phyloP scores from a whole-genome alignment of 2,797 vertebrate genomes.

The Diplodus sargus region DNA sequence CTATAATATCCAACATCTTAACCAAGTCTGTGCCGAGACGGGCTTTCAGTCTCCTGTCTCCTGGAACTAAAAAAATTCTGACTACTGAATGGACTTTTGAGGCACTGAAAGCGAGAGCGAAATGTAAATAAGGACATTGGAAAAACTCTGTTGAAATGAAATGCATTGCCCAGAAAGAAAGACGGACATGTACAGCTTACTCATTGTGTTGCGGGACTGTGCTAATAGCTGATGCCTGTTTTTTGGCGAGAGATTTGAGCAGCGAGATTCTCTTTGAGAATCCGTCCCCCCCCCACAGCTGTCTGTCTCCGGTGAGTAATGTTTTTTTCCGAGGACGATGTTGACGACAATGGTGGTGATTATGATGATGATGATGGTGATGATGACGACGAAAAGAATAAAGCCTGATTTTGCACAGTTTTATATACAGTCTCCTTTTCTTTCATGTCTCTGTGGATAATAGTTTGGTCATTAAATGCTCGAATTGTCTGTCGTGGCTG shows the following conservation, averaged over 20 bases:
- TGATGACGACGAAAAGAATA: slow-evolving; percentile 76
- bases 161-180: slow-evolving; percentile 60
- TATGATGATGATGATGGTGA: slow-evolving; percentile 58
- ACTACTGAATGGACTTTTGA: slow-evolving; percentile 57
- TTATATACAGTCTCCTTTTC: slow-evolving; percentile 72
- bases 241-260: slow-evolving; percentile 58
- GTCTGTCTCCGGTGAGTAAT: slow-evolving; percentile 64
- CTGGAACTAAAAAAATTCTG: slow-evolving; percentile 43
- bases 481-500: slow-evolving; percentile 9
- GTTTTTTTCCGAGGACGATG: slow-evolving; percentile 66
- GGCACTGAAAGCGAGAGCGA: slow-evolving; percentile 32
- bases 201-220: slow-evolving; percentile 52
- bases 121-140: slow-evolving; percentile 70
- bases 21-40: slow-evolving; percentile 55
- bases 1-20: slow-evolving; percentile 57
- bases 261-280: slow-evolving; percentile 55
- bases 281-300: slow-evolving; percentile 53
- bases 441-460: slow-evolving; percentile 48
- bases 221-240: slow-evolving; percentile 64
- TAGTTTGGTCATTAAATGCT: slow-evolving; percentile 12
- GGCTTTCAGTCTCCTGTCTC: slow-evolving; percentile 50
- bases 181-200: slow-evolving; percentile 57
- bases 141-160: slow-evolving; percentile 42
- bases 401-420: slow-evolving; percentile 88
- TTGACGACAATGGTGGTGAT: slow-evolving; percentile 69